Base-by-base conservation (phyloP, 1,140 invertebrate species). In the Latrodectus geometricus region DNA sequence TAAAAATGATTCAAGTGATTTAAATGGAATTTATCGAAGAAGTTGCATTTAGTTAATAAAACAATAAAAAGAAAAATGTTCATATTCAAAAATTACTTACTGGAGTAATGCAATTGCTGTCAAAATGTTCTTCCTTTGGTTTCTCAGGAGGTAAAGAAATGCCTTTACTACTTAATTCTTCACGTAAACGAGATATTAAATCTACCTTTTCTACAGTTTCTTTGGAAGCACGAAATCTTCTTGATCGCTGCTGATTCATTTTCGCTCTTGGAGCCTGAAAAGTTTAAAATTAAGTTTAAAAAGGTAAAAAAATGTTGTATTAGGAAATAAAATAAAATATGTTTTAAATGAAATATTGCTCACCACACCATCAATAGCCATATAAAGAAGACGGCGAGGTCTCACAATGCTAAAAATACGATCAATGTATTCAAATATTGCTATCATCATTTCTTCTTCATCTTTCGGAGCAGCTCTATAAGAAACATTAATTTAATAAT, bases 401-500 rank as follows among this genome's bases (percentile, higher is more conserved):
- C 98, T 92, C 0, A 99, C 97, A 90, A 99, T 99, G 15, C 94
- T 93, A 92, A 99, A 98, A 76, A 99, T 93, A 83, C 97, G 92
- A 91, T 99, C 99, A 89, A 99, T 99, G 90, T 97, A 99, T 89
- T 99, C 98, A 92, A 99, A 99, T 90, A 99, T 99, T 35, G 97
- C 96, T 75, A 98, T 93, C 97, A 99, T 99, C 98, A 99, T 99
- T 92, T 99, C 99, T 90, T 99, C 98, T 91, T 99, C 98, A 93
- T 98, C 96, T 92, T 97, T 97, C 0, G 99, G 99, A 0, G 98
- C 96, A 54, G 98, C 97, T 89, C 96, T 96, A 89, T 72, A 92
- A 91, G 90, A 20, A 35, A 35, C 5, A 35, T 35, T 35, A 3
- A 5, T 35, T 35, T 35, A 3, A 5, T 35, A 35, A 35, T 1